Conservation (phyloP, 2,797 vertebrate genomes). For the Premnoplex brunnescens region DNA sequence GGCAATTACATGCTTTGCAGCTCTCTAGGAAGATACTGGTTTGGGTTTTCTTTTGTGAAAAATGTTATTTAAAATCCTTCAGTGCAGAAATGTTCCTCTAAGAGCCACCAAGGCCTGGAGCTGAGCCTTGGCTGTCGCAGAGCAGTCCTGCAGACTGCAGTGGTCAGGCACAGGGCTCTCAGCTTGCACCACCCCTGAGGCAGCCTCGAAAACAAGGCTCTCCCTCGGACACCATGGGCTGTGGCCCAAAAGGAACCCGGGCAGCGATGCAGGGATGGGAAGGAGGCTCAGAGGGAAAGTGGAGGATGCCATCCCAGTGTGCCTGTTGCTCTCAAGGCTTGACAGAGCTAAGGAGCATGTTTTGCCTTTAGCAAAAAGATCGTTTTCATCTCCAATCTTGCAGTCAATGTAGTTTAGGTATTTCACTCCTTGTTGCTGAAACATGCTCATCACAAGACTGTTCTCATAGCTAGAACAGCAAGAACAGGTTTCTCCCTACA, state of each 20-base stretch:
- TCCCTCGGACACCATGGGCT: accelerated
- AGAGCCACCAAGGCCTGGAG: neutral
- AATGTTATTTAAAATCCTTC: neutral
- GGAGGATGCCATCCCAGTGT: neutral
- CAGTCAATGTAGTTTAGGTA: accelerated
- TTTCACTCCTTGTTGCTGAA: neutral
- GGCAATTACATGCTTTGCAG: neutral
- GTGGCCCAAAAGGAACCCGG: neutral
- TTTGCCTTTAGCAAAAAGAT: neutral
- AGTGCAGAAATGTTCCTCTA: neutral
- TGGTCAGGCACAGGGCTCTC: accelerated
- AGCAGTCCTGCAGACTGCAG: neutral
- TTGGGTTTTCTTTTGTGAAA: neutral
- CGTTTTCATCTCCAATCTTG: neutral
- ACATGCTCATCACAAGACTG: accelerated
- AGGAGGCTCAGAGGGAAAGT: neutral
- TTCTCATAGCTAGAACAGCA: neutral
- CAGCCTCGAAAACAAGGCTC: neutral
- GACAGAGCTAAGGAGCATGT: accelerated
- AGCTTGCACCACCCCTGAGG: neutral
- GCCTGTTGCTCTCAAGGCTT: neutral
- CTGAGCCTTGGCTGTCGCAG: neutral
- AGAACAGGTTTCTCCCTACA: neutral
- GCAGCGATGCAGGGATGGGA: neutral
- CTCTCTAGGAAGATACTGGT: neutral